Percentiles rank a stretch among this genome's conserved stretches.
These are phyloP conservation scores for Macaria liturata DNA, from an alignment of 2,888 invertebrate species.

Conservation along the genomic window DNA sequence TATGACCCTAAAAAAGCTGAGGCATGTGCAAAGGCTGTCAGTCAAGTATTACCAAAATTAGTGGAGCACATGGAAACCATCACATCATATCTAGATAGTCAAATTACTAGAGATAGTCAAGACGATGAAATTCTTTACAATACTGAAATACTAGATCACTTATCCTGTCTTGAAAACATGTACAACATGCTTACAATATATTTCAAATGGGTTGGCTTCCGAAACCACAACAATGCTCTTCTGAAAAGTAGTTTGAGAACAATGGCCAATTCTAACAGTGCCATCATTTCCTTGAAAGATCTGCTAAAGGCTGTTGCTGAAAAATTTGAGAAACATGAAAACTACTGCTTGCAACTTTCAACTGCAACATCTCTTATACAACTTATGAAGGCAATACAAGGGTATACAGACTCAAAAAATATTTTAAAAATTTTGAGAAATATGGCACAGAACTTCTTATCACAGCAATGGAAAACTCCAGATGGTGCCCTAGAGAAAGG, in stretches of 20 bases:
- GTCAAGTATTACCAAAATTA: slow-evolving; percentile 59
- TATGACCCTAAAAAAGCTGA: slow-evolving; percentile 64
- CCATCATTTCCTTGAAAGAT: slow-evolving; percentile 61
- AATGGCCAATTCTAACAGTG: slow-evolving; percentile 50
- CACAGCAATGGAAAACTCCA: slow-evolving; percentile 86
- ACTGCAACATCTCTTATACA: slow-evolving; percentile 82
- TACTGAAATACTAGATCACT: slow-evolving; percentile 50
- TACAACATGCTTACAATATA: slow-evolving; percentile 81
- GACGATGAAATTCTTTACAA: slow-evolving; percentile 50
- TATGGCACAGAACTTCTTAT: slow-evolving; percentile 78
- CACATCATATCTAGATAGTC: slow-evolving; percentile 52
- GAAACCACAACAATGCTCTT: slow-evolving; percentile 64
- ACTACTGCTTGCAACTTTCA: slow-evolving; percentile 79
- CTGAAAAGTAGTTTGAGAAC: slow-evolving; percentile 66
- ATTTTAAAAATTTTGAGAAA: slow-evolving; percentile 70
- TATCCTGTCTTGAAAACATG: slow-evolving; percentile 80
- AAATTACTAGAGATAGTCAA: slow-evolving; percentile 43
- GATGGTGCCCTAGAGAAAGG: slow-evolving; percentile 86
- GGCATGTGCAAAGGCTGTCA: slow-evolving; percentile 57
- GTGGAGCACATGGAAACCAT: slow-evolving; percentile 58
- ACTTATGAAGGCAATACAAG: slow-evolving; percentile 75
- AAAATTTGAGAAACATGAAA: slow-evolving; percentile 70
- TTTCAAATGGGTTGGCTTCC: slow-evolving; percentile 86
- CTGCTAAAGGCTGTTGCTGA: slow-evolving; percentile 60
- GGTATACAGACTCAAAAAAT: slow-evolving; percentile 63